A percentile compares a stretch with the other conserved stretches of the same genome.
phyloP scores from a whole-genome alignment of 2,888 invertebrate species.

The Aphidoletes aphidimyza region DNA sequence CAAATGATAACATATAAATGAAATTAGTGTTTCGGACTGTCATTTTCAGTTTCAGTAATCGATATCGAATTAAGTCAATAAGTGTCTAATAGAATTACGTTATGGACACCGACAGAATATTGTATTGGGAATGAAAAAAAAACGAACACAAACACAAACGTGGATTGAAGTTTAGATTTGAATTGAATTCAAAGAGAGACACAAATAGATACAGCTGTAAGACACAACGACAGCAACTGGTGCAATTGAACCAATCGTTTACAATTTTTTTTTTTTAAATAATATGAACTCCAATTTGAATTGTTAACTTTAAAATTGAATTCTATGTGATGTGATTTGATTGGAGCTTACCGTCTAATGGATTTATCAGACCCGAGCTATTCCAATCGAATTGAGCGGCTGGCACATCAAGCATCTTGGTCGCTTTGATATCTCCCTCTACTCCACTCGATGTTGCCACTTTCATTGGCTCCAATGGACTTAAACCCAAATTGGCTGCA shows the following conservation, averaged over 20 bases:
- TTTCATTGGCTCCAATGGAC: constrained; percentile 82
- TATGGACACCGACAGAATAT: no score
- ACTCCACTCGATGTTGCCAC: constrained; percentile 55
- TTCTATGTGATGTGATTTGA: background rate
- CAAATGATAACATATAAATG: no score
- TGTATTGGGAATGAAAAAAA: no score
- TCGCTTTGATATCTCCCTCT: constrained; percentile 52
- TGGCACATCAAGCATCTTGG: constrained; percentile 67
- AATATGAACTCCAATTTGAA: background rate
- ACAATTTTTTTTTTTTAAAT: no score
- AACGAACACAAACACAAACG: no score
- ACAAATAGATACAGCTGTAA: constrained; percentile 54
- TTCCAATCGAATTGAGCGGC: constrained; percentile 81
- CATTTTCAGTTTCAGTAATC: no score
- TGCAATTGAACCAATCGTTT: constrained; percentile 8
- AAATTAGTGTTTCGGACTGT: no score
- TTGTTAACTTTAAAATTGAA: background rate
- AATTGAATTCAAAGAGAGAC: background rate
- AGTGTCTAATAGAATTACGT: no score
- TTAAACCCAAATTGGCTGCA: constrained; percentile 84
- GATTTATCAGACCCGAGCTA: constrained; percentile 77
- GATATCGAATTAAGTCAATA: no score
- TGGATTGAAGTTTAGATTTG: no score
- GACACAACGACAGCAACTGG: constrained; percentile 21
- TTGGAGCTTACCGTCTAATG: constrained; percentile 74